phyloP scores from a whole-genome alignment of 2,888 invertebrate genomes.

The Lissocephala sabroskyi region DNA sequence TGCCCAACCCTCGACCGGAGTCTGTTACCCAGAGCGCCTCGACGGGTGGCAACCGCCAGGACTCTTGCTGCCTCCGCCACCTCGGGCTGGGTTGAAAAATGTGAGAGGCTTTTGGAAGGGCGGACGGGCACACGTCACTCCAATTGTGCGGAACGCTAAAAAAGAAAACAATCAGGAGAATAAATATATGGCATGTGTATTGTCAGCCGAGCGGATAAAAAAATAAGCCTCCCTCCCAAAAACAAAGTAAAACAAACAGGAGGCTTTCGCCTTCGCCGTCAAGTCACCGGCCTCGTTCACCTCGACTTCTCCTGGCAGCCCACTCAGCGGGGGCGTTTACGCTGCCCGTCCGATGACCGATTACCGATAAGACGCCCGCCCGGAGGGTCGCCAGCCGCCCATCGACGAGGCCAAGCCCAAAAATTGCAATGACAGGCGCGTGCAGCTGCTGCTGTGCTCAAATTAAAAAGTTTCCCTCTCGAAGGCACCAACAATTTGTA shows the following conservation, averaged over 20 bases:
- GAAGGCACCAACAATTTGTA: too few species aligned
- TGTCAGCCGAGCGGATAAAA: constrained; percentile 7
- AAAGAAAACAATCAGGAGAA: too few species aligned
- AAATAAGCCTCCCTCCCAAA: too few species aligned
- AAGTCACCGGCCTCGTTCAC: too few species aligned
- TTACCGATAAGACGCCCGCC: too few species aligned
- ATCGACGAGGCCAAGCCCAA: too few species aligned
- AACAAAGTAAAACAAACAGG: constrained; percentile 19
- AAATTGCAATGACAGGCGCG: constrained; percentile 6
- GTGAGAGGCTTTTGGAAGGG: constrained; percentile 12
- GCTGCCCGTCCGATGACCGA: too few species aligned
- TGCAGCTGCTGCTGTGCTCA: constrained; percentile 25
- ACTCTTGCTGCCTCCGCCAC: constrained; percentile 13
- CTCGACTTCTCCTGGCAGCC: too few species aligned
- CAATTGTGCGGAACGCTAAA: constrained; percentile 29
- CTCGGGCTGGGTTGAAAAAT: constrained; percentile 49
- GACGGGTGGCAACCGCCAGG: constrained; percentile 23
- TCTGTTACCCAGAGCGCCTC: constrained; percentile 32
- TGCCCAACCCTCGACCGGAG: not conserved
- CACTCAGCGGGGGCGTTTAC: not conserved
- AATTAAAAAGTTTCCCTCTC: constrained; percentile 43
- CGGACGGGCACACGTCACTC: constrained; percentile 23
- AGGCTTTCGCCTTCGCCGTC: too few species aligned
- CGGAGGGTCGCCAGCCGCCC: too few species aligned
- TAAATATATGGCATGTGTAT: too few species aligned